These are phyloP conservation scores for Scaptomyza caliginosa DNA, from an alignment of 2,888 invertebrate genomes.

Conservation along the genomic window DNA sequence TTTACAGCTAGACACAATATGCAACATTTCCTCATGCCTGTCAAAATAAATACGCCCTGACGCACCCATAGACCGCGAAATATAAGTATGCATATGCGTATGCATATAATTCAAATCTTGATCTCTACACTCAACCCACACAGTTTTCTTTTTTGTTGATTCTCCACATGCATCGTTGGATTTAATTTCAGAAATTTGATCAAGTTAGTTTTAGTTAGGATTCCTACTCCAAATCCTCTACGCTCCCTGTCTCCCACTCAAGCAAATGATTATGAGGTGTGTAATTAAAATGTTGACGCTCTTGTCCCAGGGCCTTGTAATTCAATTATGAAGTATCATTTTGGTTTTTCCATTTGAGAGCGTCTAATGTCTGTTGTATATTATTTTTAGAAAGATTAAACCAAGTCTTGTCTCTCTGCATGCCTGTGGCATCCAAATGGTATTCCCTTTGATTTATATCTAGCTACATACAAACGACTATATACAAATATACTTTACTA, in stretches of 20 bases:
- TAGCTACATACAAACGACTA: neutral
- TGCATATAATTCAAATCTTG: constrained; percentile 8
- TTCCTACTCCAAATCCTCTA: neutral
- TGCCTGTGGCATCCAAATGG: constrained; percentile 2
- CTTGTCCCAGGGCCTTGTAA: constrained; percentile 69
- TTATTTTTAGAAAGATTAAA: constrained; percentile 56
- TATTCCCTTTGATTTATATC: constrained; percentile 41
- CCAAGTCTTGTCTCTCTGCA: constrained; percentile 1
- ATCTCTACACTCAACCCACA: constrained; percentile 36
- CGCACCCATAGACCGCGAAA: constrained; percentile 27
- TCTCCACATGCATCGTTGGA: constrained; percentile 58
- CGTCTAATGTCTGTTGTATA: constrained; percentile 49
- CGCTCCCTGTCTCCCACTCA: constrained; percentile 42
- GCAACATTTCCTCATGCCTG: constrained; percentile 53
- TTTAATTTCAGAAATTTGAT: constrained; percentile 68
- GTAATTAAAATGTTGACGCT: constrained; percentile 80
- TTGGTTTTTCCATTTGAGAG: constrained; percentile 60
- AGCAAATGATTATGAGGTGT: constrained; percentile 81
- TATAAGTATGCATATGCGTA: neutral
- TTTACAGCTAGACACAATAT: constrained; percentile 18
- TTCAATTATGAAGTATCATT: constrained; percentile 79
- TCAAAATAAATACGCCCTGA: constrained; percentile 57
- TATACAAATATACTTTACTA: constrained; percentile 8
- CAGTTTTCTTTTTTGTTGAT: neutral
- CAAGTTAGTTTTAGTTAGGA: constrained; percentile 34